Conservation (phyloP, 2,113 vertebrate species). For the Agapornis roseicollis region DNA sequence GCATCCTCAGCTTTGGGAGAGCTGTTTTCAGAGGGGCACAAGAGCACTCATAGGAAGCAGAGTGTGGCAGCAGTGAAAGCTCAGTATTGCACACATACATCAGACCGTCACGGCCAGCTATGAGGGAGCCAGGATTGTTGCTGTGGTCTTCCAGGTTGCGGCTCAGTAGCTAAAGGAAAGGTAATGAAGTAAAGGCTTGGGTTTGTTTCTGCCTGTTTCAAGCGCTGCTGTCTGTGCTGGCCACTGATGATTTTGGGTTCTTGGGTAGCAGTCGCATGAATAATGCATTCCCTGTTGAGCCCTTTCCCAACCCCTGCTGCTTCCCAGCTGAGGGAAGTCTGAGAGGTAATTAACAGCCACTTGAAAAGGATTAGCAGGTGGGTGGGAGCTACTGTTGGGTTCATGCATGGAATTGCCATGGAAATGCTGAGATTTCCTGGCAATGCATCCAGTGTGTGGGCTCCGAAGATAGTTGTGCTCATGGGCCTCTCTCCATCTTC, state of each 20-base stretch:
- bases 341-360: constrained; percentile 63
- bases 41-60: not conserved
- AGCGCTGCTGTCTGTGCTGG: constrained; percentile 17
- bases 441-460: constrained; percentile 53
- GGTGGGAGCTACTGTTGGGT: constrained; percentile 58
- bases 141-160: not conserved
- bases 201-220: not conserved
- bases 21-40: not conserved
- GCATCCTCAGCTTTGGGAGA: not conserved
- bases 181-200: not conserved
- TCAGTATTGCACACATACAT: rapidly evolving
- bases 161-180: not conserved
- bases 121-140: not conserved
- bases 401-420: constrained; percentile 65
- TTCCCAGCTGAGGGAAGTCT: constrained; percentile 52
- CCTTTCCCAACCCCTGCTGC: constrained; percentile 32
- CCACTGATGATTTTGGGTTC: not conserved
- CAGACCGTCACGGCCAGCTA: not conserved
- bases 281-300: constrained; percentile 36
- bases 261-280: not conserved
- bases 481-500: not conserved
- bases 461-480: constrained; percentile 49
- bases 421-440: constrained; percentile 66
- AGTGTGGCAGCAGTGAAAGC: not conserved
- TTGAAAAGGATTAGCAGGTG: constrained; percentile 59